Base-by-base conservation (phyloP, 2,797 vertebrate species). In the Myiotriccus ornatus region DNA sequence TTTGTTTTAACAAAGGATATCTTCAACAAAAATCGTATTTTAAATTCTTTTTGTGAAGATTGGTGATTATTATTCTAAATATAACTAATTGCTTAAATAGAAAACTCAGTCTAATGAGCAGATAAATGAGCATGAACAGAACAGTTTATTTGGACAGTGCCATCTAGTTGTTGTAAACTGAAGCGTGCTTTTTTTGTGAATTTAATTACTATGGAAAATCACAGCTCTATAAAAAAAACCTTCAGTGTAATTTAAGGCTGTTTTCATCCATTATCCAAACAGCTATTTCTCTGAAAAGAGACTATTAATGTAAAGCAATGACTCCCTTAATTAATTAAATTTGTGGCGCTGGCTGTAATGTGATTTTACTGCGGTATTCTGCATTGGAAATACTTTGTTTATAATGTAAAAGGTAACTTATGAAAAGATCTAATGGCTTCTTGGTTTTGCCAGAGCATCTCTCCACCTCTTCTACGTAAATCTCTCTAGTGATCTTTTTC, bases 1-100 rank as follows among this genome's bases (percentile, higher is more conserved):
- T 86, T 86, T 92, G 39, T 50, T 88, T 89, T 27, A 83, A 19
- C n/a, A 91, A 84, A 87, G 12, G 7, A 70, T 46, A 9, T 24
- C 18, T 46, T 56, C 32, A 35, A 64, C 4, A 25, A 24, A 84
- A 49, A 9, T 9, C 4, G 7, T 44, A 19, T 53, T 91, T 79
- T 34, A 73, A 90, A 59, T 84, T 81, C 41, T 68, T 84, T 44
- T 94, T 0, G 0, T 64, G 50, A 84, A 77, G 21, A 71, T 14
- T 50, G n/a, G 25, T 13, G 41, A 63, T 81, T 78, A 89, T 85
- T 79, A 44, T 60, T 83, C 70, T 84, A 87, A 87, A 80, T 94
- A 88, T 85, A 90, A 82, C 77, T 89, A 76, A 93, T 82, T 91
- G 76, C 41, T 91, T 89, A 89, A 95, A 75, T 17, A 83, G 67